Percentiles rank a stretch among this genome's conserved stretches.
phyloP scores from a whole-genome alignment of 1,140 invertebrate species.

The Habropoda laboriosa region DNA sequence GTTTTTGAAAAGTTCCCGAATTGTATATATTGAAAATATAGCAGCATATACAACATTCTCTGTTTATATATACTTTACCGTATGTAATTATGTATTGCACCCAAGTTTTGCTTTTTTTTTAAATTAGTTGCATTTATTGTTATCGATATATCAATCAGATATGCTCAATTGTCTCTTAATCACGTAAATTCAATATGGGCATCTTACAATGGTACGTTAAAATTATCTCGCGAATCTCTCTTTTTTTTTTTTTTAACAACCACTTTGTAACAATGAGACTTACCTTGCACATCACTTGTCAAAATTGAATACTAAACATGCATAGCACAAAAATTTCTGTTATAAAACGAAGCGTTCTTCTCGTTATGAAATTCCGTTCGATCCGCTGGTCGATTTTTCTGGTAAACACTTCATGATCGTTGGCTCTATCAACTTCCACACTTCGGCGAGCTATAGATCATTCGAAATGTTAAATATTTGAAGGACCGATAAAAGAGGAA shows the following conservation, averaged over 20 bases:
- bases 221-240: constrained; percentile 4
- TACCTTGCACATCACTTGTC: not conserved
- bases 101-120: not conserved
- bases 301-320: too few species aligned
- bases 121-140: constrained; percentile 2
- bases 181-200: not conserved
- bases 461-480: constrained; percentile 21
- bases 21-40: constrained; percentile 31
- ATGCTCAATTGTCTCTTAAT: not conserved
- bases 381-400: constrained; percentile 76
- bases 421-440: constrained; percentile 83
- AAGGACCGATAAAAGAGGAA: not conserved
- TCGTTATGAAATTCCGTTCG: constrained; percentile 76
- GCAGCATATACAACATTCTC: constrained; percentile 36
- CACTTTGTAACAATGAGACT: not conserved
- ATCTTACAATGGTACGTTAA: not conserved
- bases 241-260: too few species aligned
- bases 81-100: constrained; percentile 10
- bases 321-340: too few species aligned
- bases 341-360: constrained; percentile 5
- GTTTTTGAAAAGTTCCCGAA: constrained; percentile 41
- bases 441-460: constrained; percentile 81
- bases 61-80: not conserved
- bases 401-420: constrained; percentile 83
- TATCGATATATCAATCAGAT: constrained; percentile 3